Conservation (phyloP, 2,797 vertebrate genomes). For the Huso huso region DNA sequence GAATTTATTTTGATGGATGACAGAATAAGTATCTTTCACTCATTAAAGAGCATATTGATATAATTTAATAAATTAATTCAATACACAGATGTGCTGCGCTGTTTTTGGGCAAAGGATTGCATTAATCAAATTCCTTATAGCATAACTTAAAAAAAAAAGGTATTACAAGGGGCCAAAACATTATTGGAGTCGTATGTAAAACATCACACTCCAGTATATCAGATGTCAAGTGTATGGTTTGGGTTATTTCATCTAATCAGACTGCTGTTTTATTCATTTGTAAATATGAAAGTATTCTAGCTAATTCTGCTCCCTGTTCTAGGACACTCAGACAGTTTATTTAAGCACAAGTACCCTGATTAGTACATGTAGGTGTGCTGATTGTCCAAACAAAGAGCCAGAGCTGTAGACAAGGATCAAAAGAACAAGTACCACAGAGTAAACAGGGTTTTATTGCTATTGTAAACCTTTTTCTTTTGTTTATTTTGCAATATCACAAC, state of each 20-base stretch:
- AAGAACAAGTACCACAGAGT: no score
- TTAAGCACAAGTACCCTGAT: no score
- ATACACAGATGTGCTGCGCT: slow-evolving; percentile 72
- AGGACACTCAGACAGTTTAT: slow-evolving; percentile 28
- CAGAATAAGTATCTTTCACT: slow-evolving; percentile 75
- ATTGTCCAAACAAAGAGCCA: no score
- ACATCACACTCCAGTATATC: slow-evolving; percentile 40
- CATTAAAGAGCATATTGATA: slow-evolving; percentile 61
- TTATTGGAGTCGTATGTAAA: slow-evolving; percentile 69
- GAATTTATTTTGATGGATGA: slow-evolving; percentile 79
- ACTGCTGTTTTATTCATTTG: slow-evolving; percentile 46
- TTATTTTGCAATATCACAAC: no score
- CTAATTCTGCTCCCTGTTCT: slow-evolving; percentile 35
- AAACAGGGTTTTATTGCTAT: no score
- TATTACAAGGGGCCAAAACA: slow-evolving; percentile 62
- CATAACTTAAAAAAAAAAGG: slow-evolving; percentile 52
- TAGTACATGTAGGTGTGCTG: no score
- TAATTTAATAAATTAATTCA: slow-evolving; percentile 77
- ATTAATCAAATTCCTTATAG: slow-evolving; percentile 73
- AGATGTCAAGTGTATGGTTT: slow-evolving; percentile 50
- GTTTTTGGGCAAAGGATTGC: slow-evolving; percentile 56
- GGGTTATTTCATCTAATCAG: slow-evolving; percentile 51
- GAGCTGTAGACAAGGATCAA: no score
- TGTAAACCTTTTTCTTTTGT: no score
- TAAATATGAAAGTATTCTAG: slow-evolving; percentile 47